These are phyloP conservation scores for Amorpha juglandis DNA, from an alignment of 2,888 invertebrate species.

Conservation along the genomic window DNA sequence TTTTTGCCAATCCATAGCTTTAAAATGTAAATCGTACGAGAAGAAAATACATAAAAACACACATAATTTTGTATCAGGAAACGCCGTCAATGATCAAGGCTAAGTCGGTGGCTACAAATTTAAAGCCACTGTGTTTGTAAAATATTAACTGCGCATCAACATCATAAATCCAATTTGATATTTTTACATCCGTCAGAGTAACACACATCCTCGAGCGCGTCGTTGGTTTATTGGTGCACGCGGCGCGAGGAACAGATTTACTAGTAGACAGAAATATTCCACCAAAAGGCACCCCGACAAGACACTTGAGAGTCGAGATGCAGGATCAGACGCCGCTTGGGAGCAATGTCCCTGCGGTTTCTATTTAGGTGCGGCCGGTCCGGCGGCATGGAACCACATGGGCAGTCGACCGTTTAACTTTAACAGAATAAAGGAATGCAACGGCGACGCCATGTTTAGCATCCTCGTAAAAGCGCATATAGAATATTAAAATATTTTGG, in stretches of 20 bases:
- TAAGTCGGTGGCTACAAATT: slow-evolving; percentile 48
- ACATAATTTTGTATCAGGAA: slow-evolving; percentile 51
- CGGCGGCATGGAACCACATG: slow-evolving; percentile 74
- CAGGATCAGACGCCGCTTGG: slow-evolving; percentile 73
- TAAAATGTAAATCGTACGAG: slow-evolving; percentile 23
- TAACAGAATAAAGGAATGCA: slow-evolving; percentile 74
- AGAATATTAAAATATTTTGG: slow-evolving; percentile 17
- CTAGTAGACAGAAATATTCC: slow-evolving; percentile 38
- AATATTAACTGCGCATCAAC: slow-evolving; percentile 43
- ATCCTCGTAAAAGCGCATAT: slow-evolving; percentile 37
- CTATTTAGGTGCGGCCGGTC: slow-evolving; percentile 83
- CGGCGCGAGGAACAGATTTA: slow-evolving; percentile 29
- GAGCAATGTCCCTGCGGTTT: slow-evolving; percentile 83
- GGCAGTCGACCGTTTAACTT: slow-evolving; percentile 67
- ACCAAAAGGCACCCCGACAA: slow-evolving; percentile 66
- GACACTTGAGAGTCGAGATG: slow-evolving; percentile 68
- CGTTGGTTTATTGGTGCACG: slow-evolving; percentile 30
- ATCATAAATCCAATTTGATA: slow-evolving; percentile 45
- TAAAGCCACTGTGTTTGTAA: slow-evolving; percentile 43
- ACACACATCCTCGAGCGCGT: slow-evolving; percentile 23
- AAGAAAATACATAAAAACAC: slow-evolving; percentile 30
- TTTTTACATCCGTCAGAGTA: slow-evolving; percentile 39
- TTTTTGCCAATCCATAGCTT: neutral
- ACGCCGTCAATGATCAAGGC: slow-evolving; percentile 57
- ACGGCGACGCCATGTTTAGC: slow-evolving; percentile 54